Evolutionary conservation across 2,888 invertebrate species (phyloP), one percentile per base, ranked within the genome.

Genomic region (Pteria penguin): DNA sequence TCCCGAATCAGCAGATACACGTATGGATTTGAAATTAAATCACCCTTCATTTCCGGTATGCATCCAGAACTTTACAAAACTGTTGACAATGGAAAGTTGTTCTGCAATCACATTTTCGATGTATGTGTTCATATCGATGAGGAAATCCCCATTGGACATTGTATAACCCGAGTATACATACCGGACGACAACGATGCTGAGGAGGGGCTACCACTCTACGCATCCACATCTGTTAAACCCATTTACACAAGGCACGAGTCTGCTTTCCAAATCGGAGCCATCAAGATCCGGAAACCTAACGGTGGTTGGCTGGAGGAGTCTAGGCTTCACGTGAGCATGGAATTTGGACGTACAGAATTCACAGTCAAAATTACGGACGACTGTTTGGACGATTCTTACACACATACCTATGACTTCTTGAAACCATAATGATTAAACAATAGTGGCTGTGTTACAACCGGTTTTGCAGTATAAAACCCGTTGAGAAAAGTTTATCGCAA

Each of bases 1-100:
- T 74, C 75, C n/a, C 60, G 82, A 29, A 73, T 80, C 29, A 66
- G 76, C 0, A 62, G 66, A 18, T 76, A 72, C 24, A 80, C 82
- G 2, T 82, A 82, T 36, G 82, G 82, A 2, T 54, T 82, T 3
- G 33, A 71, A 2, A 62, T 65, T 1, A 66, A 72, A 24, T 65
- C 33, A 0, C 54, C 32, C n/a, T 82, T 78, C 45, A 72, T 76
- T 22, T 22, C 58, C 11, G 26, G 31, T n/a, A n/a, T n/a, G n/a
- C n/a, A n/a, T n/a, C 72, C 65, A 4, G 36, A 72, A 27, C 11
- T 65, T 27, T 72, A 72, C 57, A 72, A 72, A 45, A 22, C 65
- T 22, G 52, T 62, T 22, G 26, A n/a, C 22, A 33, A n/a, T 14
- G 65, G 45, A 22, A 26, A 27, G 58, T 4, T 22, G 26, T 31